These are phyloP conservation scores for Hydraecia micacea DNA, from an alignment of 2,888 invertebrate genomes.

Conservation along the genomic window DNA sequence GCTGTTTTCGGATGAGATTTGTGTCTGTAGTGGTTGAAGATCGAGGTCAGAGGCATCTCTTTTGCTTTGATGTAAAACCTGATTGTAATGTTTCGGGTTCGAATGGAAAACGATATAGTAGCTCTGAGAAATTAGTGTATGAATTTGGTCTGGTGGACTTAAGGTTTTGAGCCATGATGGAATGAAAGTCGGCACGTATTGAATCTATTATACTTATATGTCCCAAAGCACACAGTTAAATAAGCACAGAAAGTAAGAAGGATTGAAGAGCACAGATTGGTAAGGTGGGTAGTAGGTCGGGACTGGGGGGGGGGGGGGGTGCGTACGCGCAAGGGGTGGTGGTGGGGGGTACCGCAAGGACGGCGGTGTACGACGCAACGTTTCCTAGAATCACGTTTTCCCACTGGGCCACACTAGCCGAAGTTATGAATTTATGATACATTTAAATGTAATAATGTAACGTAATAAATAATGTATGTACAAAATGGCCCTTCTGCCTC, in stretches of 20 bases:
- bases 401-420: background rate
- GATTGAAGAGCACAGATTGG: background rate
- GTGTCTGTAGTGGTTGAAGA: constrained; percentile 7
- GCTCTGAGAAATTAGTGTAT: too few species aligned
- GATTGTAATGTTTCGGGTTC: background rate
- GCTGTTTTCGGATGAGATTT: constrained; percentile 2
- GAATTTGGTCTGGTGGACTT: too few species aligned
- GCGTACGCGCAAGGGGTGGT: too few species aligned
- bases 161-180: too few species aligned
- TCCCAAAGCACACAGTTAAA: background rate
- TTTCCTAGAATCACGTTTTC: background rate
- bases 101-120: background rate
- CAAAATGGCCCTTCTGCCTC: constrained; percentile 26
- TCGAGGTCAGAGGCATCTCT: background rate
- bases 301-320: too few species aligned
- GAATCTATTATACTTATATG: background rate
- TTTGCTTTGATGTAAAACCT: background rate
- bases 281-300: background rate
- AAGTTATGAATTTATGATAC: background rate
- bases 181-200: background rate
- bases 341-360: too few species aligned
- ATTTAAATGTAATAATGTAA: too few species aligned
- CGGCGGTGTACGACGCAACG: background rate
- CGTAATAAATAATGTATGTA: background rate
- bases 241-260: background rate